phyloP scores from a whole-genome alignment of 2,113 vertebrate species.

The Hemicordylus capensis region DNA sequence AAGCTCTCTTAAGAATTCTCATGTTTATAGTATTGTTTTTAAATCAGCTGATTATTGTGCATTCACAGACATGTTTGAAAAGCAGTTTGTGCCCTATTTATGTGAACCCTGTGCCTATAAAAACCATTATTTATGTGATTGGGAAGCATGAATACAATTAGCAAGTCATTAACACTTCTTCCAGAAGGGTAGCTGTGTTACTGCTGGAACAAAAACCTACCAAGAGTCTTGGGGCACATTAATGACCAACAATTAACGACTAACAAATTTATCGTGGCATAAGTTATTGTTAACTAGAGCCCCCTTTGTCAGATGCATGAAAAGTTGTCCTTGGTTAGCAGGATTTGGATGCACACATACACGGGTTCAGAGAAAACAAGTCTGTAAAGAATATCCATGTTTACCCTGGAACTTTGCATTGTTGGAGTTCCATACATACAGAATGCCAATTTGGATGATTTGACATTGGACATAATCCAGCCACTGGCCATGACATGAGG shows the following conservation, averaged over 20 bases:
- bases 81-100: background rate
- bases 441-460: background rate
- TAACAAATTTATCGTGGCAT: background rate
- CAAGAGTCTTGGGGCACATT: background rate
- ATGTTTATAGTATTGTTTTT: conserved; percentile 19
- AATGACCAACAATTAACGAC: background rate
- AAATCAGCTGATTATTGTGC: conserved; percentile 12
- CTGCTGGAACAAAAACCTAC: background rate
- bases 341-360: background rate
- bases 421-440: background rate
- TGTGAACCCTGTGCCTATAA: background rate
- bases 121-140: background rate
- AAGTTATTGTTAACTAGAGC: background rate
- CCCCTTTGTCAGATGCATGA: background rate
- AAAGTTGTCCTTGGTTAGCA: background rate
- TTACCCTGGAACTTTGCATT: background rate
- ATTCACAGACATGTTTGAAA: conserved; percentile 35
- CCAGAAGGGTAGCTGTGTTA: background rate
- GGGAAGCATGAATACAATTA: background rate
- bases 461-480: background rate
- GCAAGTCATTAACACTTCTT: background rate
- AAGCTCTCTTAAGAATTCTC: conserved; percentile 20
- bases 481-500: background rate
- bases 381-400: too few species aligned
- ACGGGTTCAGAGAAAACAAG: background rate